phyloP scores from a whole-genome alignment of 2,113 vertebrate species.

The Pseudopodoces humilis region DNA sequence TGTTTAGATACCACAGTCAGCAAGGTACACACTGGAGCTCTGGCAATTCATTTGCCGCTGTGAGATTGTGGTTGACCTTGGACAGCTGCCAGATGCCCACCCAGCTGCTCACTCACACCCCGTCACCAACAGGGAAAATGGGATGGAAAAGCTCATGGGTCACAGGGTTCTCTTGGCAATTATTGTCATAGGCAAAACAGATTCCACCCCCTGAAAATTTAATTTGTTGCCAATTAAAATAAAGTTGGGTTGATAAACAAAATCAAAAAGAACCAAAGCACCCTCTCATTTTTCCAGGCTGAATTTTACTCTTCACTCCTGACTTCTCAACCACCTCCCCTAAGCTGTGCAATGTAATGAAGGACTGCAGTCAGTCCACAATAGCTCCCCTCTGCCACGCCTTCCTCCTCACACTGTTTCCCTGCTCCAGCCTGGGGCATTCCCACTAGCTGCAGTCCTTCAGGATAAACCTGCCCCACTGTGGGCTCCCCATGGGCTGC shows the following conservation, averaged over 20 bases:
- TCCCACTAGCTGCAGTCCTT: neutral
- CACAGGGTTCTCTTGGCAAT: neutral
- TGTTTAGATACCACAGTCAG: neutral
- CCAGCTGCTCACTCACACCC: neutral
- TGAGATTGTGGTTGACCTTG: neutral
- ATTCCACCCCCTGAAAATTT: neutral
- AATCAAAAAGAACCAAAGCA: neutral
- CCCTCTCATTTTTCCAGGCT: neutral
- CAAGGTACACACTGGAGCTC: neutral
- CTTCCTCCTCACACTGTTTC: neutral
- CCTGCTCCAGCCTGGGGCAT: neutral
- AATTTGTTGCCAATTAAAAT: neutral
- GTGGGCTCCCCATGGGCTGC: neutral
- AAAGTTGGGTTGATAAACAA: neutral
- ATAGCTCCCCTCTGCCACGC: no score
- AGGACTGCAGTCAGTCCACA: accelerated
- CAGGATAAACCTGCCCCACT: neutral
- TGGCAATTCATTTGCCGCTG: neutral
- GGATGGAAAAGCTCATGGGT: neutral
- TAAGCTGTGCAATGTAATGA: accelerated
- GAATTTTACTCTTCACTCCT: neutral
- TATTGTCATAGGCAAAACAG: neutral
- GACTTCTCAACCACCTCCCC: accelerated
- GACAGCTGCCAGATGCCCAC: neutral
- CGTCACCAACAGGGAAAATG: neutral